A percentile compares a stretch with the other conserved stretches of the same genome.
phyloP scores from a whole-genome alignment of 2,113 vertebrate species.

The Raja brachyura region DNA sequence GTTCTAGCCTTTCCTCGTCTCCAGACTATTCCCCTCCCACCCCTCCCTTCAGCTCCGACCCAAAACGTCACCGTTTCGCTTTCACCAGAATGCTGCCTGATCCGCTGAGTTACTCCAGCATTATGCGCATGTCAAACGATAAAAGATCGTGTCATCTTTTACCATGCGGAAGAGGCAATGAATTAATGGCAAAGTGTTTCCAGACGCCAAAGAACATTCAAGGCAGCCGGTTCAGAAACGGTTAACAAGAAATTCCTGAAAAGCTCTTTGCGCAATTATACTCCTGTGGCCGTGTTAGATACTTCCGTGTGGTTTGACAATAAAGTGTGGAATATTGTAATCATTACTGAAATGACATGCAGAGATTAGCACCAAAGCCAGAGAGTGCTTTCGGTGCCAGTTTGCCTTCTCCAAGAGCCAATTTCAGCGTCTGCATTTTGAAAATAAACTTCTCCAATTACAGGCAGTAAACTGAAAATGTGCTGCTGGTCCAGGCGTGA shows the following conservation, averaged over 20 bases:
- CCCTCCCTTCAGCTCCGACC: too few relatives aligned
- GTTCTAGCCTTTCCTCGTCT: too few relatives aligned
- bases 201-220: not conserved
- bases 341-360: slow-evolving; percentile 24
- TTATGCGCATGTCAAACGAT: too few relatives aligned
- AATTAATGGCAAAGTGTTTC: too few relatives aligned
- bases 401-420: slow-evolving; percentile 5
- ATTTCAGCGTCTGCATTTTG: slow-evolving; percentile 22
- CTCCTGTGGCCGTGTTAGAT: not conserved
- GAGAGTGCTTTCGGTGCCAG: slow-evolving; percentile 12
- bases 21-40: too few relatives aligned
- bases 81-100: too few relatives aligned
- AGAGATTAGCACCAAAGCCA: slow-evolving; percentile 6
- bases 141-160: too few relatives aligned
- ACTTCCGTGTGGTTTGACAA: not conserved
- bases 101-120: too few relatives aligned
- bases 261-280: not conserved
- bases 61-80: too few relatives aligned
- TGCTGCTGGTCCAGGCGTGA: slow-evolving; percentile 47
- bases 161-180: too few relatives aligned
- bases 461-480: slow-evolving; percentile 44
- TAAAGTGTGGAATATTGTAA: slow-evolving; percentile 28
- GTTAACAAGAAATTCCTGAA: slow-evolving; percentile 37
- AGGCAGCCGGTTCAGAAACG: not conserved
- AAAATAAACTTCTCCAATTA: slow-evolving; percentile 36